Percentiles rank a stretch among this genome's conserved stretches.
phyloP scores from a whole-genome alignment of 1,140 invertebrate genomes.

The Lethrus apterus region DNA sequence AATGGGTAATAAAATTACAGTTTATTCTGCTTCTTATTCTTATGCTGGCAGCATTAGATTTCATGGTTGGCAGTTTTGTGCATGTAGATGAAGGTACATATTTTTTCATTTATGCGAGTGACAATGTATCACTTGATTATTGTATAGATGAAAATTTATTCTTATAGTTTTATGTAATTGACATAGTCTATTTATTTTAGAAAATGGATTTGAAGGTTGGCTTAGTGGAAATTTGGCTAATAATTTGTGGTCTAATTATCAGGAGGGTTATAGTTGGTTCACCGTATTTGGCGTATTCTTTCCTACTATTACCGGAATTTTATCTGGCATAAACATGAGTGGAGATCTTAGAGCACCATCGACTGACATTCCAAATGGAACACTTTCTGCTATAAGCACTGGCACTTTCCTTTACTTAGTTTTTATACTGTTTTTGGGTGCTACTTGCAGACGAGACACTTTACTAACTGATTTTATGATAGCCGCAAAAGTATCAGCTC shows the following conservation, averaged over 20 bases:
- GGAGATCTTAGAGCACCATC: conserved; percentile 88
- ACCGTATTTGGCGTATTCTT: conserved; percentile 93
- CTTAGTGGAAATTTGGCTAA: conserved; percentile 65
- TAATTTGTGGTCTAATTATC: conserved; percentile 78
- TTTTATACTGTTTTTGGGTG: conserved; percentile 83
- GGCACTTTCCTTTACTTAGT: conserved; percentile 86
- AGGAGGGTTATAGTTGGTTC: conserved; percentile 77
- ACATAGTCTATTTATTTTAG: conserved; percentile 45
- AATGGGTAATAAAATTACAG: conserved; percentile 89
- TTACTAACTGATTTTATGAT: conserved; percentile 84
- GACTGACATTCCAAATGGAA: conserved; percentile 89
- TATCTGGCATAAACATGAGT: conserved; percentile 97
- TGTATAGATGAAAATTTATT: too few species aligned
- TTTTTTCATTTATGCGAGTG: conserved; percentile 3
- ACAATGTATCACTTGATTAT: too few species aligned
- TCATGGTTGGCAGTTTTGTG: conserved; percentile 81
- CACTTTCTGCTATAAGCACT: conserved; percentile 80
- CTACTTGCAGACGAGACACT: conserved; percentile 68
- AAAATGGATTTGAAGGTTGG: conserved; percentile 80
- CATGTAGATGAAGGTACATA: conserved; percentile 54
- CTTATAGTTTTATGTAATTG: not conserved
- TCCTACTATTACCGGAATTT: conserved; percentile 85
- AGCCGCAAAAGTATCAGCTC: conserved; percentile 76
- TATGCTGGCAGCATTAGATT: conserved; percentile 79
- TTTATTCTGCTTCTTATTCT: conserved; percentile 77